Conservation (phyloP, 2,113 vertebrate species). For the Gyps fulvus region DNA sequence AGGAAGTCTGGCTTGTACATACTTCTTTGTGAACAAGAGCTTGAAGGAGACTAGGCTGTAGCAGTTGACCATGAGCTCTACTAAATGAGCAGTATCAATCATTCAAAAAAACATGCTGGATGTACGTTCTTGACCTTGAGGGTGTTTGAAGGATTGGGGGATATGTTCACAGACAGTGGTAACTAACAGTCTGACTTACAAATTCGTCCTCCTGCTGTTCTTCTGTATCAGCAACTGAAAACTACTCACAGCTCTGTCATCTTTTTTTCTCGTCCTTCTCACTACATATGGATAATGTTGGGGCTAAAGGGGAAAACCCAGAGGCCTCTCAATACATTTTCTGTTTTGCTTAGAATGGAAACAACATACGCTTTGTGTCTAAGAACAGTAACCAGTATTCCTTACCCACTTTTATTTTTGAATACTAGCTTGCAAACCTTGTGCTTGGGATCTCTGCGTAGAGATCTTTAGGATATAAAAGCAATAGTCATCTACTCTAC, state of each 20-base stretch:
- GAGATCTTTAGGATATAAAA: neutral
- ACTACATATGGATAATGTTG: neutral
- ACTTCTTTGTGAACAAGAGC: neutral
- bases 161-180: neutral
- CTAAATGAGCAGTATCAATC: neutral
- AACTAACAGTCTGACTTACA: neutral
- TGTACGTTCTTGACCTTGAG: neutral
- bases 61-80: neutral
- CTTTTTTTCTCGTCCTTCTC: neutral
- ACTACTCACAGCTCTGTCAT: neutral
- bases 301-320: neutral
- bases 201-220: neutral
- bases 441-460: neutral
- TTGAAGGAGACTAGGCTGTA: neutral
- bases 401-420: neutral
- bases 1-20: neutral
- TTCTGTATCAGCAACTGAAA: neutral
- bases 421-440: neutral
- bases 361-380: neutral
- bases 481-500: neutral
- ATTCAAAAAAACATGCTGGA: neutral
- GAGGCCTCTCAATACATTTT: neutral
- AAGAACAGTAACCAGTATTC: neutral
- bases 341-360: neutral
- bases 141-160: neutral